A percentile compares a stretch with the other conserved stretches of the same genome.
phyloP scores from a whole-genome alignment of 2,797 vertebrate genomes.

The Lemur catta region DNA sequence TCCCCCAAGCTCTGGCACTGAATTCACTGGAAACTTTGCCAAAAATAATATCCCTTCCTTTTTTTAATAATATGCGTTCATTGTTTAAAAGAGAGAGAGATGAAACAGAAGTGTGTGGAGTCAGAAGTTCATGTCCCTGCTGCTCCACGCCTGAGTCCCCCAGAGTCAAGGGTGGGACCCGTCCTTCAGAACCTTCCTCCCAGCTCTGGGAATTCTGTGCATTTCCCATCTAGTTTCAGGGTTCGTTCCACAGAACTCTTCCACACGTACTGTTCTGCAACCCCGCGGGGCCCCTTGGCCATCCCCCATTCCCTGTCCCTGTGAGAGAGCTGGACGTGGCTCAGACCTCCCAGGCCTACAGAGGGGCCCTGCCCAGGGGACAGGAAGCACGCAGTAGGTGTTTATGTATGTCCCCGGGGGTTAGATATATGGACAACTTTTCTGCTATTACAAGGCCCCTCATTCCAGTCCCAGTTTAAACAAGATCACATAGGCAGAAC shows the following conservation, averaged over 20 bases:
- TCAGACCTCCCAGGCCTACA: neutral
- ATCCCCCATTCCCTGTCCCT: neutral
- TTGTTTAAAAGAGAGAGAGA: neutral
- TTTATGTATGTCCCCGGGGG: neutral
- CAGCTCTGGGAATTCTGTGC: neutral
- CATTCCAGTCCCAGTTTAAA: neutral
- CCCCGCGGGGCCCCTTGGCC: rapidly evolving
- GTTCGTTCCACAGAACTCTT: neutral
- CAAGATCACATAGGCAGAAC: neutral
- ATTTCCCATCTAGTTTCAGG: neutral
- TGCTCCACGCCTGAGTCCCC: neutral
- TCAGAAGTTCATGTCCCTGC: neutral
- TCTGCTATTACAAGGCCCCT: neutral
- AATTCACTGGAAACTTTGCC: conserved; percentile 20
- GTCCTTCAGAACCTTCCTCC: neutral
- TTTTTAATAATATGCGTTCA: neutral
- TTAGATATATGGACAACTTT: neutral
- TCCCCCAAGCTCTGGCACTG: neutral
- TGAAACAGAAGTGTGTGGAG: neutral
- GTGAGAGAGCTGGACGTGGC: neutral
- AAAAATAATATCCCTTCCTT: neutral
- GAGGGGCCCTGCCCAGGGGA: neutral
- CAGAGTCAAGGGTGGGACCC: neutral
- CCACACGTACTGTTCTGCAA: rapidly evolving
- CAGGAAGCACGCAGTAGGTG: neutral